phyloP scores from a whole-genome alignment of 2,888 invertebrate genomes.

The Mystacides longicornis region DNA sequence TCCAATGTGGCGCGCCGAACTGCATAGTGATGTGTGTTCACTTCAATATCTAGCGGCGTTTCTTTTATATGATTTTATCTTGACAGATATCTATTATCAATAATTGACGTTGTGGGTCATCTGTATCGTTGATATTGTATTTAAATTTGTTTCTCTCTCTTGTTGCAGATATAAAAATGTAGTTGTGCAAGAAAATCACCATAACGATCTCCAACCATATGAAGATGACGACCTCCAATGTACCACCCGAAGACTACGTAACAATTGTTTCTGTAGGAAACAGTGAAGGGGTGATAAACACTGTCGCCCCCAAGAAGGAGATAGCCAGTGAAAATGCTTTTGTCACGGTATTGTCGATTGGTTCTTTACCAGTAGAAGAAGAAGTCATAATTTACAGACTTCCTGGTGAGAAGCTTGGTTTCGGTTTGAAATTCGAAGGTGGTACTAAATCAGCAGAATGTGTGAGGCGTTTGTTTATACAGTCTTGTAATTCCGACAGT shows the following conservation, averaged over 20 bases:
- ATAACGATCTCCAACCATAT: not conserved
- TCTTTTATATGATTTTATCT: too few species aligned
- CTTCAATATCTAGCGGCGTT: not conserved
- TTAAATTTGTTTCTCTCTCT: slow-evolving; percentile 10
- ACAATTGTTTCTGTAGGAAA: slow-evolving; percentile 52
- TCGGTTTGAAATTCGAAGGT: slow-evolving; percentile 88
- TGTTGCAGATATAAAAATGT: slow-evolving; percentile 24
- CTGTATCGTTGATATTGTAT: too few species aligned
- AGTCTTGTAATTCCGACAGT: slow-evolving; percentile 81
- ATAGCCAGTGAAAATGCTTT: slow-evolving; percentile 33
- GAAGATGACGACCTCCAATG: slow-evolving; percentile 27
- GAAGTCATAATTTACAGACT: slow-evolving; percentile 76
- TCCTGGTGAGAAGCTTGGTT: slow-evolving; percentile 83
- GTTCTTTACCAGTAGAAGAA: slow-evolving; percentile 47
- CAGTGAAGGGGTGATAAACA: slow-evolving; percentile 31
- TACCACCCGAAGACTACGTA: slow-evolving; percentile 44
- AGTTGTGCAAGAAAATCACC: slow-evolving; percentile 9
- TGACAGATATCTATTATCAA: too few species aligned
- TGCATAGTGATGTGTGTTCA: not conserved
- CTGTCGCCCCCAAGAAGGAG: not conserved
- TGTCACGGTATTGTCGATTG: slow-evolving; percentile 55
- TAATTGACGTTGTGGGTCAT: too few species aligned
- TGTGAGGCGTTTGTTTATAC: slow-evolving; percentile 76
- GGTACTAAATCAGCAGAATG: slow-evolving; percentile 75
- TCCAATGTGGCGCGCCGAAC: not conserved